Conservation (phyloP, 2,888 invertebrate genomes). For the Lomographa bimaculata region DNA sequence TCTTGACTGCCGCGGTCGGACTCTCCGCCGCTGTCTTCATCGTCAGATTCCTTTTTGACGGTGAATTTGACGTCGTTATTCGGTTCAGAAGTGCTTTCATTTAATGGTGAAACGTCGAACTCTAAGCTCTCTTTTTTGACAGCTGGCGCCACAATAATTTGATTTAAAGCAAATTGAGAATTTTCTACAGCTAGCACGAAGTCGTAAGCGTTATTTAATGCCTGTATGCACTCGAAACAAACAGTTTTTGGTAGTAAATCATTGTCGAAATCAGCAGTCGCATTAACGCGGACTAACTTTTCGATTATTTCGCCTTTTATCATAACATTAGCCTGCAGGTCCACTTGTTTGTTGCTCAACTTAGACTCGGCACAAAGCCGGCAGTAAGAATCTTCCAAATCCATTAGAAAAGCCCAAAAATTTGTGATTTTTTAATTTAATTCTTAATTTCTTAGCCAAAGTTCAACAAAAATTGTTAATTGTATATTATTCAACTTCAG, state of each 20-base stretch:
- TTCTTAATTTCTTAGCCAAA: too few relatives aligned
- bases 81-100: not conserved
- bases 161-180: slow-evolving; percentile 49
- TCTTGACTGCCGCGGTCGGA: slow-evolving; percentile 1
- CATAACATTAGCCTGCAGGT: slow-evolving; percentile 42
- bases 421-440: too few relatives aligned
- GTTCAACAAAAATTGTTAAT: too few relatives aligned
- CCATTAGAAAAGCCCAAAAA: too few relatives aligned
- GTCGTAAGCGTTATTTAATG: slow-evolving; percentile 52
- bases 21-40: not conserved
- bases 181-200: slow-evolving; percentile 53
- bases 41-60: slow-evolving; percentile 9
- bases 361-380: slow-evolving; percentile 57
- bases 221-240: slow-evolving; percentile 52
- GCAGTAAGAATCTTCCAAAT: slow-evolving; percentile 41
- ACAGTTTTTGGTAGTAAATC: slow-evolving; percentile 51
- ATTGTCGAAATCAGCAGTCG: slow-evolving; percentile 44
- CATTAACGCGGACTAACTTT: slow-evolving; percentile 52
- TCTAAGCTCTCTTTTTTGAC: slow-evolving; percentile 44
- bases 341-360: slow-evolving; percentile 44
- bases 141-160: slow-evolving; percentile 37
- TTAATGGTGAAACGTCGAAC: slow-evolving; percentile 20
- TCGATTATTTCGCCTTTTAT: slow-evolving; percentile 41
- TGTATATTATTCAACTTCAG: too few relatives aligned
- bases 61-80: not conserved